phyloP scores from a whole-genome alignment of 2,113 vertebrate species.

The Emydura subglobosa region DNA sequence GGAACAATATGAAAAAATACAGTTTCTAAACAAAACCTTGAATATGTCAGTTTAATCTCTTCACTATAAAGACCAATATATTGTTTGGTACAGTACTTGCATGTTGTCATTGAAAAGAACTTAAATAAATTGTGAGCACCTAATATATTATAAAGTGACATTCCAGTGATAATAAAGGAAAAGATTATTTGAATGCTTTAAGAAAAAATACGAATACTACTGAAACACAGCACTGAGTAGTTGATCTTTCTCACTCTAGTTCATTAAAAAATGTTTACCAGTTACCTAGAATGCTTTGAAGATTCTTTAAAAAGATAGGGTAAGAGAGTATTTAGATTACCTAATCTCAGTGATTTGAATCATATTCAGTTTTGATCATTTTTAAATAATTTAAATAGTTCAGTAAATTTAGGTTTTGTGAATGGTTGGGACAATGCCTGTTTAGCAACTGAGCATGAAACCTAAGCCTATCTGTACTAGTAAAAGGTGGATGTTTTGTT shows the following conservation, averaged over 20 bases:
- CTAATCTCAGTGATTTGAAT: background rate
- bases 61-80: background rate
- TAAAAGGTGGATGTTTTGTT: background rate
- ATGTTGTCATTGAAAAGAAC: constrained; percentile 5
- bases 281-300: background rate
- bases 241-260: background rate
- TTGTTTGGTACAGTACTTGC: constrained; percentile 17
- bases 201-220: background rate
- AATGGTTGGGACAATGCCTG: background rate
- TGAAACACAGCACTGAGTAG: background rate
- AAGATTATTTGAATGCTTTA: background rate
- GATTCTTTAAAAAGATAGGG: background rate
- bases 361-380: background rate
- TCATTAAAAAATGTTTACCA: background rate
- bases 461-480: background rate
- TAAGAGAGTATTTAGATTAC: background rate
- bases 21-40: background rate
- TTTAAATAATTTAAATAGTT: background rate
- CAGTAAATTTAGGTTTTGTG: background rate
- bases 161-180: background rate
- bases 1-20: background rate
- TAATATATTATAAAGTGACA: background rate
- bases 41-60: background rate
- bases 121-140: background rate
- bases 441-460: background rate